Evolutionary conservation across 2,113 vertebrate genomes (phyloP), one percentile per base, ranked within the genome.

Genomic region (Nerophis ophidion): DNA sequence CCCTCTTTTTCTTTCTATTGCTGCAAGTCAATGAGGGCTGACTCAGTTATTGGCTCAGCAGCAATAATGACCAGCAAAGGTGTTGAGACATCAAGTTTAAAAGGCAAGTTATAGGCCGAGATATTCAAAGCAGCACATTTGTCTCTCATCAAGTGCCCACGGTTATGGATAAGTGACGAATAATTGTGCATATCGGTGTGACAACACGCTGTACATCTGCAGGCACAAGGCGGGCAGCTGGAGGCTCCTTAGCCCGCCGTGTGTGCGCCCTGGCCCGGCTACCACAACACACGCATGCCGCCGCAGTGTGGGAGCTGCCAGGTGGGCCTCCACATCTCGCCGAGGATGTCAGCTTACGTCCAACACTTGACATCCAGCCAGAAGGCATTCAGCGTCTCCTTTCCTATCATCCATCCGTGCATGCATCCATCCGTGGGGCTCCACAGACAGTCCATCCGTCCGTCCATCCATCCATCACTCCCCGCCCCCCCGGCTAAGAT

Each of bases 241-340:
- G 52, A 58, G 60, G 46, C 8, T 42, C 56, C 33, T 34, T 8
- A 8, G 2, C 54, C 16, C 56, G 45, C 26, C 6, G 33, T 48
- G 46, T n/a, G 57, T 10, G 57, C 57, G 46, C 9, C 33, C 34
- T 46, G 46, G 44, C 45, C 44, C 57, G 54, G 54, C 54, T 16
- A 56, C 36, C 16, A 56, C 17, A 56, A 56, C 54, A 56, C 54
- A 42, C 12, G 54, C 36, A 60, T 71, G 66, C 54, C 57, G 51
- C 64, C 61, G 76, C 77, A 83, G 59, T 61, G 5, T 70, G 69
- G 70, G 76, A 4, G 75, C 65, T 77, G 75, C 61, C 78, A 79
- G 76, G 77, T 53, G 71, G 85, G 85, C 83, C 85, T 84, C 66
- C 78, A 63, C 75, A 81, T 81, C 81, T 83, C 77, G 74, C 75